A percentile compares a stretch with the other conserved stretches of the same genome.
Evolutionary conservation across 2,888 invertebrate genomes (phyloP).

Genomic region (Lacanobia wlatinum): DNA sequence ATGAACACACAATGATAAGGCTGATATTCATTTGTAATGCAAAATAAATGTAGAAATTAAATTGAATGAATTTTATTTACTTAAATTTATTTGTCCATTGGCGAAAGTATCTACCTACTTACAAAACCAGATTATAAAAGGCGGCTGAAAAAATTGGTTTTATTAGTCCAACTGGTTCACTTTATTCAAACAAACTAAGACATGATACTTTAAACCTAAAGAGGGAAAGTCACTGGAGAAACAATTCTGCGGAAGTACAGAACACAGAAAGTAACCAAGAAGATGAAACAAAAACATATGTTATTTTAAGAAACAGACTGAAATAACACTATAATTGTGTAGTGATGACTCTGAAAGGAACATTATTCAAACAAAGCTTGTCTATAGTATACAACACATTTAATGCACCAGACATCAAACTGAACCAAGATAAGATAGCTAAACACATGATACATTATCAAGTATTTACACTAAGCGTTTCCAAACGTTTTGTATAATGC

Average conservation of each 20-base stretch:
- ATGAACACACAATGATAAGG: not conserved
- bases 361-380: not conserved
- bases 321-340: not conserved
- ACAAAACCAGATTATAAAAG: not conserved
- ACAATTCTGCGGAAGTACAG: not conserved
- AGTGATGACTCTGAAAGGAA: not conserved
- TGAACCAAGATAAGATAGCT: constrained; percentile 8
- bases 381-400: constrained; percentile 1
- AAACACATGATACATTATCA: not conserved
- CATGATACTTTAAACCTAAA: not conserved
- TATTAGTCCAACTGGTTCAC: not conserved
- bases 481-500: too few relatives aligned
- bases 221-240: too few relatives aligned
- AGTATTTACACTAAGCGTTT: too few relatives aligned
- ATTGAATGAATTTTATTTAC: constrained; percentile 3
- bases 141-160: not conserved
- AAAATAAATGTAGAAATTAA: constrained; percentile 3
- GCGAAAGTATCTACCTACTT: not conserved
- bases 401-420: constrained; percentile 9
- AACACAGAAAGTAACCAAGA: not conserved
- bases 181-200: not conserved
- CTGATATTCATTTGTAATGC: too few relatives aligned
- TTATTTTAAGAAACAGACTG: not conserved
- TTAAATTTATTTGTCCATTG: too few relatives aligned
- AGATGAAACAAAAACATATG: not conserved